These are phyloP conservation scores for Brassicogethes aeneus DNA, from an alignment of 2,888 invertebrate genomes.

Conservation along the genomic window DNA sequence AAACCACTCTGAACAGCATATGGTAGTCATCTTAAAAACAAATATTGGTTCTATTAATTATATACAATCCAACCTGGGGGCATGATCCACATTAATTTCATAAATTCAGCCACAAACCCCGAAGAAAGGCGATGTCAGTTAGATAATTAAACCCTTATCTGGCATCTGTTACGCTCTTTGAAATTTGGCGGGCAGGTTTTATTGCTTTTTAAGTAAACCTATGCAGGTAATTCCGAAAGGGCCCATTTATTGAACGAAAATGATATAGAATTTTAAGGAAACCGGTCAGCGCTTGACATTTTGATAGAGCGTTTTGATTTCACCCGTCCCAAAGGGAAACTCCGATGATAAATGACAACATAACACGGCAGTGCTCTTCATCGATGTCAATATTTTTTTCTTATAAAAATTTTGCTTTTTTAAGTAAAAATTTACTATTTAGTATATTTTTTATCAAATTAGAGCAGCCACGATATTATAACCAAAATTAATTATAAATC, in stretches of 20 bases:
- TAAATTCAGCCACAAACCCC: constrained; percentile 19
- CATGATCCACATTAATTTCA: constrained; percentile 18
- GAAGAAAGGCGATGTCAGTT: constrained; percentile 24
- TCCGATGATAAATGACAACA: constrained; percentile 22
- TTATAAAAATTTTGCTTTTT: not conserved
- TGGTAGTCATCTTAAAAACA: too few species aligned
- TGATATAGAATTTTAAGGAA: constrained; percentile 4
- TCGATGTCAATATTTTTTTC: constrained; percentile 20
- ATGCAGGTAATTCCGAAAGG: constrained; percentile 17
- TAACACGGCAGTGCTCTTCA: constrained; percentile 23
- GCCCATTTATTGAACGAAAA: constrained; percentile 15
- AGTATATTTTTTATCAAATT: too few species aligned
- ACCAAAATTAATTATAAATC: too few species aligned
- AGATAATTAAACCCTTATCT: constrained; percentile 27
- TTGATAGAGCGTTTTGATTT: constrained; percentile 26
- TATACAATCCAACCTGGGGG: constrained; percentile 9
- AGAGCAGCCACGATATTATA: too few species aligned
- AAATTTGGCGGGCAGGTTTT: constrained; percentile 12
- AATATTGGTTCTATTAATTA: constrained; percentile 27
- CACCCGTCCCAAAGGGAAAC: constrained; percentile 22
- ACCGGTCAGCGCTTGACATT: constrained; percentile 27
- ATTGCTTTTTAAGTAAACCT: constrained; percentile 17
- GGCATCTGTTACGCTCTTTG: constrained; percentile 22
- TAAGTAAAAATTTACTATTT: too few species aligned
- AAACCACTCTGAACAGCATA: too few species aligned